Percentiles rank a stretch among this genome's conserved stretches.
These are phyloP conservation scores for Montipora cactus DNA, from an alignment of 64 coral and sea anemone species.

Conservation along the genomic window DNA sequence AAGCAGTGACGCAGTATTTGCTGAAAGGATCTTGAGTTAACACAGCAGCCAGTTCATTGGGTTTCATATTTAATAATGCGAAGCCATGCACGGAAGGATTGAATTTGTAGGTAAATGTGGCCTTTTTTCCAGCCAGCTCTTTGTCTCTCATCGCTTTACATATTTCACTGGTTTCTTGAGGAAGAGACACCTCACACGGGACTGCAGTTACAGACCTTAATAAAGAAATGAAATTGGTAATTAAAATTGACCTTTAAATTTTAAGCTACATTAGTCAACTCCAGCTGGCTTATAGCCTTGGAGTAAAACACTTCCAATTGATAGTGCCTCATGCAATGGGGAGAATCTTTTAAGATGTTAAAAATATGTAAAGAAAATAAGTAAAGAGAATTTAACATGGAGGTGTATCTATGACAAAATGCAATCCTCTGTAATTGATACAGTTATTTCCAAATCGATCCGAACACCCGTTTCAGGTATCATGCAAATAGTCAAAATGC, in stretches of 20 bases:
- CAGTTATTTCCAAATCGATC: no score
- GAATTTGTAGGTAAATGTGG: neutral
- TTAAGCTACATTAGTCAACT: no score
- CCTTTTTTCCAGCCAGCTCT: neutral
- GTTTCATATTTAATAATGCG: slow-evolving; percentile 9
- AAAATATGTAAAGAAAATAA: no score
- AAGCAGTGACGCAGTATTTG: neutral
- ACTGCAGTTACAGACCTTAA: neutral
- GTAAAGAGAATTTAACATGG: no score
- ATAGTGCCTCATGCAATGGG: no score
- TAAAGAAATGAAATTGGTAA: neutral
- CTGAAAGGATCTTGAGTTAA: neutral
- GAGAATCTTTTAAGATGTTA: no score
- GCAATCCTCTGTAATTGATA: no score
- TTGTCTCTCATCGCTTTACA: neutral
- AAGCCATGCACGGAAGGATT: neutral
- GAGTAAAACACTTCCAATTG: no score
- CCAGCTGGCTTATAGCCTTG: no score
- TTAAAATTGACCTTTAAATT: neutral
- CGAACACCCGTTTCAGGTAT: no score
- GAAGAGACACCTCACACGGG: slow-evolving; percentile 26
- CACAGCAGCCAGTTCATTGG: neutral
- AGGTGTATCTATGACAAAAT: no score
- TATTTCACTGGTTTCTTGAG: neutral
- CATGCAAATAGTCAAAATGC: no score